These are phyloP conservation scores for Lathamus discolor DNA, from an alignment of 2,113 vertebrate species.

Conservation along the genomic window DNA sequence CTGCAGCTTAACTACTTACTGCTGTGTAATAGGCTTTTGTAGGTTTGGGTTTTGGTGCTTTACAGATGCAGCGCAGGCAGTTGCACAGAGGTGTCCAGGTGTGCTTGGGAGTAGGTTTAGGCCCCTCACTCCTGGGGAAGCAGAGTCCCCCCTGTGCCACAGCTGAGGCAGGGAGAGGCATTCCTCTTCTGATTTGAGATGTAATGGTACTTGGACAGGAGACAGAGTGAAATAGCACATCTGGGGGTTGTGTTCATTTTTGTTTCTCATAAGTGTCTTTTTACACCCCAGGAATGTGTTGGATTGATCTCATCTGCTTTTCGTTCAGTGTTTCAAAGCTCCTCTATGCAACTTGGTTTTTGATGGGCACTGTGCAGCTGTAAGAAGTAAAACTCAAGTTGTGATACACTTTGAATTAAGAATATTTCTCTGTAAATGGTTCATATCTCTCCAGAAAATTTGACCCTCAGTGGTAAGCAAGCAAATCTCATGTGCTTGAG, in stretches of 20 bases:
- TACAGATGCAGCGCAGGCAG: background rate
- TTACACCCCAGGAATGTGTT: background rate
- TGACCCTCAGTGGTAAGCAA: background rate
- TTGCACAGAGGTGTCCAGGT: background rate
- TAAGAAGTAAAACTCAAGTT: background rate
- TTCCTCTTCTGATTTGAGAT: background rate
- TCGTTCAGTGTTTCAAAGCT: background rate
- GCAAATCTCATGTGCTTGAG: background rate
- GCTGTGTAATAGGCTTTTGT: background rate
- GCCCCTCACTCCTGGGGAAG: background rate
- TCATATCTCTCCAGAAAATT: background rate
- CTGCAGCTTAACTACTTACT: background rate
- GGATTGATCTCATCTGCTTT: background rate
- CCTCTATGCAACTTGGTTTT: background rate
- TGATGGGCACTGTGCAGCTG: background rate
- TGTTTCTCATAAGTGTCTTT: background rate
- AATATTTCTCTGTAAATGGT: background rate
- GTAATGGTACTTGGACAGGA: fast-evolving
- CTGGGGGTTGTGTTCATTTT: background rate
- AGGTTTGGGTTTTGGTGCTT: background rate
- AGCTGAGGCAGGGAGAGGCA: background rate
- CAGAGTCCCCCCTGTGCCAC: fast-evolving
- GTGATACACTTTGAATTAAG: background rate
- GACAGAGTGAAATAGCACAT: background rate
- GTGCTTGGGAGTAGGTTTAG: background rate